phyloP scores from a whole-genome alignment of 2,113 vertebrate species.

The Poeciliopsis turrubarensis region DNA sequence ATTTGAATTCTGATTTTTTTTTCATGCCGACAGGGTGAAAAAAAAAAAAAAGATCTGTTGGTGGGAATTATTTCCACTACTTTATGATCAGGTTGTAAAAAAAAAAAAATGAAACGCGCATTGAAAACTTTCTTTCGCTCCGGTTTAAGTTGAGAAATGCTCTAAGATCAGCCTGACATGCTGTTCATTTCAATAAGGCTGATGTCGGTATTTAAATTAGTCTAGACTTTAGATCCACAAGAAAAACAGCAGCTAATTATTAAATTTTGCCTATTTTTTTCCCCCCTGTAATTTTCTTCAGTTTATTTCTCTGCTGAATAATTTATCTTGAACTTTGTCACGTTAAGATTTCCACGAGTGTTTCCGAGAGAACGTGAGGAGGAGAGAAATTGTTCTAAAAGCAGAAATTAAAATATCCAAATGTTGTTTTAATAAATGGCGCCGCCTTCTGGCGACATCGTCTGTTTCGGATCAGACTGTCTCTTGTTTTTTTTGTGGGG shows the following conservation, averaged over 20 bases:
- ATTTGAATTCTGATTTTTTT: background rate
- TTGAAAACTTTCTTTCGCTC: background rate
- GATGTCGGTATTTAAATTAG: background rate
- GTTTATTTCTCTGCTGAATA: background rate
- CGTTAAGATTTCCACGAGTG: conserved; percentile 28
- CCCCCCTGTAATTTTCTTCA: background rate
- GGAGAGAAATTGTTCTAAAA: conserved; percentile 20
- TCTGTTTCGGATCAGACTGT: background rate
- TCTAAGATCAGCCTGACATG: background rate
- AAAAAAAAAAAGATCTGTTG: background rate
- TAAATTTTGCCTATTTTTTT: background rate
- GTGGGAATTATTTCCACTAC: too few species aligned
- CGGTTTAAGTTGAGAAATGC: background rate
- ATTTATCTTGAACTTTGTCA: background rate
- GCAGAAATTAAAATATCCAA: conserved; percentile 50
- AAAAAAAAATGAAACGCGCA: background rate
- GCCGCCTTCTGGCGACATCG: conserved; percentile 64
- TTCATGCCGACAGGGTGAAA: background rate
- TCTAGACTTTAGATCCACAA: background rate
- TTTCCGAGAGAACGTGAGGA: conserved; percentile 21
- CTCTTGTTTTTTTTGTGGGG: background rate
- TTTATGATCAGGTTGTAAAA: too few species aligned
- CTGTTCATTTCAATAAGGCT: background rate
- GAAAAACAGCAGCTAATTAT: too few species aligned
- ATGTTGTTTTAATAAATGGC: conserved; percentile 71